These are phyloP conservation scores for Phytoseiulus persimilis DNA, from an alignment of 2,888 invertebrate species.

Conservation along the genomic window DNA sequence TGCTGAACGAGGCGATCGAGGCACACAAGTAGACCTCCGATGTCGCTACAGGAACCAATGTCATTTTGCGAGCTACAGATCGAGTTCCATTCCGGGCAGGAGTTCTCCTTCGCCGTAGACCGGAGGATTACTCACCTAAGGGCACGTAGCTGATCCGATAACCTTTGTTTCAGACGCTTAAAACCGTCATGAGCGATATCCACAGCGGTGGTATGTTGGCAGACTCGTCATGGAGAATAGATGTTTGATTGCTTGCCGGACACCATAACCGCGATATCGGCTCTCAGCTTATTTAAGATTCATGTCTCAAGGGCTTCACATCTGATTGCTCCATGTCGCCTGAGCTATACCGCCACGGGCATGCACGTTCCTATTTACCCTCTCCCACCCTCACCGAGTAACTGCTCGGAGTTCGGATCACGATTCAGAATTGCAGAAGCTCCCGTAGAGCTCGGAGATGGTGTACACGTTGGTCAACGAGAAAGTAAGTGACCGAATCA, in stretches of 20 bases:
- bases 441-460: neutral
- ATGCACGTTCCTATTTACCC: neutral
- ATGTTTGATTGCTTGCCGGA: no score
- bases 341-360: neutral
- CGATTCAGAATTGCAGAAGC: neutral
- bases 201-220: no score
- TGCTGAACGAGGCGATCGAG: neutral
- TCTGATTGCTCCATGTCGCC: neutral
- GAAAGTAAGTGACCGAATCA: neutral
- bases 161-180: no score
- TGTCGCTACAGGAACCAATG: neutral
- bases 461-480: slow-evolving; percentile 32
- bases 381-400: neutral
- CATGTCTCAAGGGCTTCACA: neutral
- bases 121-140: no score
- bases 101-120: no score
- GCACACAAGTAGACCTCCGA: neutral
- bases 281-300: neutral
- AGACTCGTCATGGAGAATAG: no score
- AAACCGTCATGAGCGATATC: no score
- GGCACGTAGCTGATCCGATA: no score
- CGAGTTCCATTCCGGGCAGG: no score
- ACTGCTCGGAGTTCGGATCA: neutral
- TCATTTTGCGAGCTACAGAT: no score
- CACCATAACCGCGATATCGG: no score